Conservation (phyloP, 2,113 vertebrate genomes). For the Beaufortia kweichowensis region DNA sequence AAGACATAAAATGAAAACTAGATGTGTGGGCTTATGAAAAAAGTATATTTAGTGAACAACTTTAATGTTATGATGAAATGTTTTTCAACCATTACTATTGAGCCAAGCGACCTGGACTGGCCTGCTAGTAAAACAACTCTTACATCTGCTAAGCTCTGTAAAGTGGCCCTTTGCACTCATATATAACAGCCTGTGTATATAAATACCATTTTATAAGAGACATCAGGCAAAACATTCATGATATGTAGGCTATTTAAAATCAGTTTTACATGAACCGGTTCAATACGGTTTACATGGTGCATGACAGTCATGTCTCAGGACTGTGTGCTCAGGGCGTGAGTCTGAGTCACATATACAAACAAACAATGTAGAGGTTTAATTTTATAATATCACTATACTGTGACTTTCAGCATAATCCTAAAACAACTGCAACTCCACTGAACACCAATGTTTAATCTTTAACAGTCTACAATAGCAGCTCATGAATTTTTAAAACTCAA, state of each 20-base stretch:
- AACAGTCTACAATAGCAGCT: background rate
- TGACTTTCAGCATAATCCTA: background rate
- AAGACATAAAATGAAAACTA: too few relatives aligned
- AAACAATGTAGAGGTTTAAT: background rate
- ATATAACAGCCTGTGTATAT: background rate
- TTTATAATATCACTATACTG: background rate
- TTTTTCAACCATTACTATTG: too few relatives aligned
- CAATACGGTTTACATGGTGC: background rate
- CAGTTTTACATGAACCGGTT: background rate
- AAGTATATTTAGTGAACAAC: too few relatives aligned
- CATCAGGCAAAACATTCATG: background rate
- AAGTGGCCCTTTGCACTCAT: constrained; percentile 1
- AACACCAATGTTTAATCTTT: background rate
- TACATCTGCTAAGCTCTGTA: background rate
- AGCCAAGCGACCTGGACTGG: background rate
- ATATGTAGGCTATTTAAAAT: background rate
- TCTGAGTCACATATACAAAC: background rate
- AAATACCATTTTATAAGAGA: background rate
- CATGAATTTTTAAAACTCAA: too few relatives aligned
- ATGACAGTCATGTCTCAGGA: background rate
- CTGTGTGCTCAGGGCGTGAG: constrained; percentile 10
- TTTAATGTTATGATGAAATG: too few relatives aligned
- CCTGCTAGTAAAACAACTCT: background rate
- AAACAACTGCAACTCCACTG: background rate
- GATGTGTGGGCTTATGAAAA: too few relatives aligned